Base-by-base conservation (phyloP, 2,888 invertebrate genomes). In the Arrhopalites spinosus region DNA sequence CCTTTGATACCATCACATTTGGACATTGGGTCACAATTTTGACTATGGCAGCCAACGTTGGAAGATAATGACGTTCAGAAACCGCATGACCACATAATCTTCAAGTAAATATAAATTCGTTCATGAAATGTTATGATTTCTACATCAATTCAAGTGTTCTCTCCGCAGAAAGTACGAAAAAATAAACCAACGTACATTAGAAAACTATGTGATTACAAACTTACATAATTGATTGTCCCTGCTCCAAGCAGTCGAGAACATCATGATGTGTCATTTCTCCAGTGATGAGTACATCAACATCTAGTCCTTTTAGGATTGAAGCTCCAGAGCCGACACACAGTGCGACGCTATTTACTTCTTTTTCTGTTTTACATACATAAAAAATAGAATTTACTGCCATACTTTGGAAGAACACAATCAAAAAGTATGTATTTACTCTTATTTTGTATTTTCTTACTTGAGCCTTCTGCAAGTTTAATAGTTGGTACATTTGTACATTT, bases 211-310 rank as follows among this genome's bases (percentile, higher is more conserved):
- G 36, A 7, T 11, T 36, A n/a, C n/a, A n/a, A n/a, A n/a, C 36
- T 36, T 11, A 36, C 83, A 97, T 91, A 0, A 97, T 95, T 75
- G 90, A 90, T 20, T 89, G 89, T 36, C 92, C 92, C 73, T 88
- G 90, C 83, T 95, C 94, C 29, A 91, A 89, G 0, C 94, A 95
- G 84, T 97, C 94, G 47, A 98, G 88, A 0, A 96, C 86, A 81
- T 97, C 96, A 84, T 98, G 98, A 86, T 98, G 98, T 0, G 93
- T 89, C 96, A 98, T 96, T 88, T 98, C 98, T 23, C 89, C 89
- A 20, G 96, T 96, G 47, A 98, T 85, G 83, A 92, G 93, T 17
- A 98, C 87, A 86, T 96, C 94, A 1, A 92, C 94, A 23, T 85
- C 76, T 0, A 90, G 87, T 17, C 89, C 90, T 79, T 90, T 90